phyloP scores from a whole-genome alignment of 1,140 invertebrate species.

The Scaptomyza montana region DNA sequence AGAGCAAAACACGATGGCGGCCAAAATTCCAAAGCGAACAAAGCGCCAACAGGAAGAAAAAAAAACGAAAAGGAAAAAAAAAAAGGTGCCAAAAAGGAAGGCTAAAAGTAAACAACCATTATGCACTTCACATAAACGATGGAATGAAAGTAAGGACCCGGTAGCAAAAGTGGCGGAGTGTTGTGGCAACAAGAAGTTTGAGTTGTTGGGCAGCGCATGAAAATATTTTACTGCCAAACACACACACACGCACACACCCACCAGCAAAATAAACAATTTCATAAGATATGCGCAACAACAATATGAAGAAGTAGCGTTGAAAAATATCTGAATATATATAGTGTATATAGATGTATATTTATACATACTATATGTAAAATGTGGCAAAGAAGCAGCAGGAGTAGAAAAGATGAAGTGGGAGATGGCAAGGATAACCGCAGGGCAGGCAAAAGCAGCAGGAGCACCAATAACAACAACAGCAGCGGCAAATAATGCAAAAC shows the following conservation, averaged over 20 bases:
- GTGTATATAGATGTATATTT: slow-evolving; percentile 19
- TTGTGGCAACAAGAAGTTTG: slow-evolving; percentile 59
- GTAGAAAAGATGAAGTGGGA: slow-evolving; percentile 15
- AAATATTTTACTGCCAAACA: slow-evolving; percentile 72
- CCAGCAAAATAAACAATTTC: slow-evolving; percentile 78
- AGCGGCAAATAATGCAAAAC: slow-evolving; percentile 61
- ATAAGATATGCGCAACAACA: slow-evolving; percentile 68
- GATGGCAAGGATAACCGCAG: slow-evolving; percentile 59
- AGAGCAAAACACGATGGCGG: slow-evolving; percentile 48
- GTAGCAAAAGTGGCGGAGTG: not conserved
- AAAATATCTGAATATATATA: slow-evolving; percentile 75
- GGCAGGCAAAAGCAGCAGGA: slow-evolving; percentile 12
- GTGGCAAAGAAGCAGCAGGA: slow-evolving; percentile 19
- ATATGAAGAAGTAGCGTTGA: slow-evolving; percentile 29
- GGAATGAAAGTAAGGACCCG: not conserved
- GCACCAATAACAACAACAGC: slow-evolving; percentile 34
- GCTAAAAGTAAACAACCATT: slow-evolving; percentile 81
- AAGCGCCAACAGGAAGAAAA: slow-evolving; percentile 50
- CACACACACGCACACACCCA: slow-evolving; percentile 36
- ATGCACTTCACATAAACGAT: slow-evolving; percentile 76
- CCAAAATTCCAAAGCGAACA: slow-evolving; percentile 73
- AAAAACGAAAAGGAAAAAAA: slow-evolving; percentile 6
- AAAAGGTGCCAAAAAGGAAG: slow-evolving; percentile 32
- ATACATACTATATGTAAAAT: slow-evolving; percentile 33
- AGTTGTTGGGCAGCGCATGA: slow-evolving; percentile 69